These are phyloP conservation scores for Pegoplata infirma DNA, from an alignment of 2,888 invertebrate genomes.

Conservation along the genomic window DNA sequence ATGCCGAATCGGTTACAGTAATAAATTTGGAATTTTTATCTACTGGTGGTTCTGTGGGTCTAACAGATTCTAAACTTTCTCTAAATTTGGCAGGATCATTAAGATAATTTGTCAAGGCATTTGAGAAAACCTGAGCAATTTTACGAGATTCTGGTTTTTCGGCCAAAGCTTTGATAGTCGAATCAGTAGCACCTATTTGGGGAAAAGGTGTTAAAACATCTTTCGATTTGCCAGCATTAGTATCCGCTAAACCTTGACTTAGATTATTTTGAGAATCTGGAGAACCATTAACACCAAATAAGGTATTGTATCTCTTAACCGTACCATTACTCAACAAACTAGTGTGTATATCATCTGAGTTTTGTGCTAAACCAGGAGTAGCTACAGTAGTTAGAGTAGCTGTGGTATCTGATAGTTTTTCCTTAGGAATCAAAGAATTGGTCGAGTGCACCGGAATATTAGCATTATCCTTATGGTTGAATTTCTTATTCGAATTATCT, in stretches of 20 bases:
- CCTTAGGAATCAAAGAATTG: slow-evolving; percentile 31
- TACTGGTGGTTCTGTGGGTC: slow-evolving; percentile 87
- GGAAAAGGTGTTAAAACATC: slow-evolving; percentile 65
- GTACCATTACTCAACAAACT: slow-evolving; percentile 82
- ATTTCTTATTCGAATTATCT: slow-evolving; percentile 16
- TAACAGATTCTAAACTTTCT: slow-evolving; percentile 85
- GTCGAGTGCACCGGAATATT: no score
- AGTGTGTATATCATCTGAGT: slow-evolving; percentile 80
- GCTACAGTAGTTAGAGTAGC: slow-evolving; percentile 69
- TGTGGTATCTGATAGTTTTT: slow-evolving; percentile 70
- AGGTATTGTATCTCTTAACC: slow-evolving; percentile 71
- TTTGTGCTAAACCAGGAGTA: slow-evolving; percentile 71
- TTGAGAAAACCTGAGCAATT: slow-evolving; percentile 90
- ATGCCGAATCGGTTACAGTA: slow-evolving; percentile 68
- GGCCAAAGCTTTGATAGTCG: slow-evolving; percentile 80
- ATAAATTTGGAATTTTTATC: slow-evolving; percentile 72
- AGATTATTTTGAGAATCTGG: slow-evolving; percentile 70
- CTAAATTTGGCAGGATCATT: slow-evolving; percentile 90
- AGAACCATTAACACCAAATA: slow-evolving; percentile 72
- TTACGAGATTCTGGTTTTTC: slow-evolving; percentile 84
- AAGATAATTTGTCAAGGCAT: slow-evolving; percentile 88
- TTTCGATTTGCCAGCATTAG: slow-evolving; percentile 14
- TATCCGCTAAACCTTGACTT: slow-evolving; percentile 71
- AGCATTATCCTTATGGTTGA: not conserved
- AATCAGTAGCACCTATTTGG: slow-evolving; percentile 81